Evolutionary conservation across 2,113 vertebrate genomes (phyloP).

Genomic region (Menura novaehollandiae): DNA sequence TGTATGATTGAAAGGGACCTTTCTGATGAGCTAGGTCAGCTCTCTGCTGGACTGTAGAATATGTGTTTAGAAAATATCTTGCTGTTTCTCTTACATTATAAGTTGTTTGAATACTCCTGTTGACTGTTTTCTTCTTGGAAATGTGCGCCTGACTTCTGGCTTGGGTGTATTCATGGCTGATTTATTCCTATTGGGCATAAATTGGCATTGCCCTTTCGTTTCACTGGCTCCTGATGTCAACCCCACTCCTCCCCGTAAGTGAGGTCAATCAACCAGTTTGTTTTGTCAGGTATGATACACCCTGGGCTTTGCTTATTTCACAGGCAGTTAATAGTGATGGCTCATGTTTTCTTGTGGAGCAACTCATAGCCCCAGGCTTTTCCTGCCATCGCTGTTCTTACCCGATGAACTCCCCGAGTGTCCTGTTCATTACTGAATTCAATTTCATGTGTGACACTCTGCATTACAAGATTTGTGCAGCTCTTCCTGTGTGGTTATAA

Average conservation of each 20-base stretch:
- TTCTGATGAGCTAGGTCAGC: not conserved
- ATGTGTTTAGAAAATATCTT: not conserved
- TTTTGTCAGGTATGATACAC: not conserved
- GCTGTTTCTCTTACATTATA: not conserved
- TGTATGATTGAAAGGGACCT: not conserved
- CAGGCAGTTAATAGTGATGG: not conserved
- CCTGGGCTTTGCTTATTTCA: not conserved
- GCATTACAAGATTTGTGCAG: constrained; percentile 19
- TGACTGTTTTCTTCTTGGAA: not conserved
- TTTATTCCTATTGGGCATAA: not conserved
- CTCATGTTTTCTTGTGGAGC: not conserved
- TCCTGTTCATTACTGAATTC: not conserved
- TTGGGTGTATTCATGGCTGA: not conserved
- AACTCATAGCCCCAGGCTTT: not conserved
- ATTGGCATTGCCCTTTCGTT: not conserved
- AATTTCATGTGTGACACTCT: constrained; percentile 1
- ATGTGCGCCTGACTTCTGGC: not conserved
- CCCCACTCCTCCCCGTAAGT: not conserved
- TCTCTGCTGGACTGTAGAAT: not conserved
- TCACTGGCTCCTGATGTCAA: not conserved
- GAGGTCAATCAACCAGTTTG: not conserved
- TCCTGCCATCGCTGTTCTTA: not conserved
- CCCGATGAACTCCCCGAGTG: not conserved
- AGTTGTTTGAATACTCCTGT: not conserved
- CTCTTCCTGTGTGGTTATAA: not conserved